Base-by-base conservation (phyloP, 2,113 vertebrate species). In the Rynchops niger region DNA sequence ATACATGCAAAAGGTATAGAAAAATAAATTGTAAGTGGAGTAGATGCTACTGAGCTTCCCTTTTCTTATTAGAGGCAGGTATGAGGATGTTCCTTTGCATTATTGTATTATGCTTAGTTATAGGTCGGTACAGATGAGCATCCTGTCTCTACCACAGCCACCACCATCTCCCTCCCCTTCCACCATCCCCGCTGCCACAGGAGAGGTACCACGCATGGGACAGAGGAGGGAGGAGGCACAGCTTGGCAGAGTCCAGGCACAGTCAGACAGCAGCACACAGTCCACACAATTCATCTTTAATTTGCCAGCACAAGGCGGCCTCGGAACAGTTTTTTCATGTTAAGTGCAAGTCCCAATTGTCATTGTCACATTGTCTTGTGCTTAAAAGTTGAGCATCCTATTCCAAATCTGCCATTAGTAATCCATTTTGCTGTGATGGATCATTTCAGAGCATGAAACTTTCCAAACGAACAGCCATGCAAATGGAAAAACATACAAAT, bases 51-150 rank as follows among this genome's bases (percentile, higher is more conserved):
- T 26, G 19, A 27, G 16, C 9, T 47, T 78, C 34, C 27, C 20
- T 69, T 42, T 50, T 30, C 47, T 72, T 62, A 34, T 26, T 20
- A 82, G 52, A 43, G 21, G 16, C 40, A 93, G 29, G 40, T 36
- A 17, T 12, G 14, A 94, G 19, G 32, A 56, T 9, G 27, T 43
- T 72, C 26, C 61, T 79, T 52, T 43, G 56, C 26, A 56, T 82
- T 59, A 11, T 2, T 52, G 13, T 21, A 6, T 65, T 82, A 7
- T 18, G 34, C 52, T 7, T 40, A 55, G 63, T 55, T 71, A 63
- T 1, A 82, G 81, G 59, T 45, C 0, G 0, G 47, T 45, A 56
- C 50, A 85, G 49, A 9, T 9, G 9, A 67, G 42, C 2, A 13
- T 27, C 72, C 65, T 55, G 18, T 53, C 38, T n/a, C 83, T 59